A percentile compares a stretch with the other conserved stretches of the same genome.
Evolutionary conservation across 2,113 vertebrate species (phyloP).

Genomic region (Fulmarus glacialis): DNA sequence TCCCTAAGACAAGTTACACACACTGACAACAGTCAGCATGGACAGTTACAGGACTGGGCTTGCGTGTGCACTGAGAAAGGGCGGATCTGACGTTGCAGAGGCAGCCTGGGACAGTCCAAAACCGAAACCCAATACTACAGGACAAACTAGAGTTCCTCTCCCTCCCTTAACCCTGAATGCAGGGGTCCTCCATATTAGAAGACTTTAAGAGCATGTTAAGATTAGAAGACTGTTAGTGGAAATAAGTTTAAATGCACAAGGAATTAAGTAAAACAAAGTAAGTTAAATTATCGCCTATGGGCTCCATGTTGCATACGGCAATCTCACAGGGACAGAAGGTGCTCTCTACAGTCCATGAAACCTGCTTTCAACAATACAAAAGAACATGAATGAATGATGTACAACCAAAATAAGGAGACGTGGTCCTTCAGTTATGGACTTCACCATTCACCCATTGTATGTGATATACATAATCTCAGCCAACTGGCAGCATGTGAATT

Average conservation of each 20-base stretch:
- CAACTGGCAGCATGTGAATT: constrained; percentile 15
- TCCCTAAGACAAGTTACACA: not conserved
- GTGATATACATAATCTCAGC: not conserved
- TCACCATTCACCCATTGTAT: not conserved
- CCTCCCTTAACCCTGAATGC: not conserved
- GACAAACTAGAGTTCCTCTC: not conserved
- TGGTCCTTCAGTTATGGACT: not conserved
- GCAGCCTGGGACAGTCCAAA: not conserved
- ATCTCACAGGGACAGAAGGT: not conserved
- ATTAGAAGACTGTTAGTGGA: not conserved
- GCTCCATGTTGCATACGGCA: not conserved
- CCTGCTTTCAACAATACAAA: not conserved
- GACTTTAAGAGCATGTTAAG: not conserved
- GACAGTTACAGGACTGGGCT: not conserved
- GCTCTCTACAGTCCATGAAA: not conserved
- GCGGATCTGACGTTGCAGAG: not conserved
- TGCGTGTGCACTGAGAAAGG: not conserved
- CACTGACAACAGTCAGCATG: not conserved
- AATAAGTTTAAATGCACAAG: not conserved
- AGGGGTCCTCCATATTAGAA: not conserved
- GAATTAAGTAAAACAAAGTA: not conserved
- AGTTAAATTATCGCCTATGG: not conserved
- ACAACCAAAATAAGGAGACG: not conserved
- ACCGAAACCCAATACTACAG: not conserved
- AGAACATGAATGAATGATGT: not conserved